These are phyloP conservation scores for Oryzias javanicus DNA, from an alignment of 2,113 vertebrate genomes.

Conservation along the genomic window DNA sequence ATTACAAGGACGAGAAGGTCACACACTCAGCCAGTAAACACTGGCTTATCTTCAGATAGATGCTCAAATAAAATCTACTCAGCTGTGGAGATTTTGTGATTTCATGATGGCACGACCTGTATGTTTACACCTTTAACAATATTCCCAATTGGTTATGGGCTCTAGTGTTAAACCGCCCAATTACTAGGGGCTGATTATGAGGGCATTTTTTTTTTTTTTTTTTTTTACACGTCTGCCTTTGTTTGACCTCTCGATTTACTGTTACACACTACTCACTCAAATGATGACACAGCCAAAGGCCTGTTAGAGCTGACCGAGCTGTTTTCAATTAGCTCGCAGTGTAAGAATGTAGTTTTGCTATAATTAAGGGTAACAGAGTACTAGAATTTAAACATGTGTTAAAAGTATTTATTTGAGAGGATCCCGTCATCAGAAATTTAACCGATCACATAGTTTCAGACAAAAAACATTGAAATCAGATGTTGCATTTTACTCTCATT, in stretches of 20 bases:
- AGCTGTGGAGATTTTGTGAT: constrained; percentile 46
- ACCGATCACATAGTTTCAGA: too few species aligned
- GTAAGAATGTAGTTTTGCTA: too few species aligned
- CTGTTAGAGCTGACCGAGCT: constrained; percentile 37
- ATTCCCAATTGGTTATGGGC: constrained; percentile 48
- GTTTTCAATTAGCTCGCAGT: constrained; percentile 16
- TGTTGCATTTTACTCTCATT: too few species aligned
- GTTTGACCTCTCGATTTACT: constrained; percentile 50
- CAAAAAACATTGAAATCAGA: too few species aligned
- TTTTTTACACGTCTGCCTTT: constrained; percentile 35
- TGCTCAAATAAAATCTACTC: constrained; percentile 55
- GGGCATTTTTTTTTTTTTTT: constrained; percentile 14
- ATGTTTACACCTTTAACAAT: constrained; percentile 57
- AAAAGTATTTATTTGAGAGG: too few species aligned
- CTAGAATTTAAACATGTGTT: too few species aligned
- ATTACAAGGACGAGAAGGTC: constrained; percentile 66
- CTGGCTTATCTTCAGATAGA: constrained; percentile 48
- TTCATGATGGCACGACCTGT: constrained; percentile 48
- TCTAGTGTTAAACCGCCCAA: constrained; percentile 50
- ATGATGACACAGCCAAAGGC: constrained; percentile 36
- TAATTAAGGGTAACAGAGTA: too few species aligned
- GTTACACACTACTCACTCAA: constrained; percentile 42
- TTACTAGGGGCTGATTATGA: constrained; percentile 49
- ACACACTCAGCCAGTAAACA: constrained; percentile 48
- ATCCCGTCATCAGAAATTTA: too few species aligned